Evolutionary conservation across 2,888 invertebrate species (phyloP), one percentile per base, ranked within the genome.

Genomic region (Folsomia candida): DNA sequence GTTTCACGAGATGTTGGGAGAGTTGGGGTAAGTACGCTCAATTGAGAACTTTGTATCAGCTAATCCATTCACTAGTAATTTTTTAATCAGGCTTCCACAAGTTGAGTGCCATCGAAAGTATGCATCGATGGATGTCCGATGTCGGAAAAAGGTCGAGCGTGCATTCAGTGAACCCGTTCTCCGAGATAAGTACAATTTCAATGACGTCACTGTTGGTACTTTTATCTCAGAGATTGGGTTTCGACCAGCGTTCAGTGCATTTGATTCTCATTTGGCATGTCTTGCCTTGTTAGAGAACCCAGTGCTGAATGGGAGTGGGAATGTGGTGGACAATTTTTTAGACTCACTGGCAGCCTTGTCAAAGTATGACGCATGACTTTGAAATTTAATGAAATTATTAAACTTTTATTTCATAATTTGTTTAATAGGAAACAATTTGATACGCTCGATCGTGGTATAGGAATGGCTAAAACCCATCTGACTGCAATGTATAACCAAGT

Each of bases 31-130:
- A 83, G 51, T 18, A 3, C 37, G 4, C 37, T 57, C 57, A 25
- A 26, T 60, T 60, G 60, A 24, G 25, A 20, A 26, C 14, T 28
- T 54, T 28, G n/a, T 27, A n/a, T 20, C 14, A 18, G 2, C 22
- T 29, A 54, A 24, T 74, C 20, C 54, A 25, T 64, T 37, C 37
- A 51, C 68, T 66, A 27, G 26, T 65, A 74, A 75, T 67, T 51
- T 80, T 78, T 51, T 26, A 79, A 80, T 37, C 82, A 91, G 90
- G 0, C 86, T 94, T 77, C 97, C 97, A 0, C 83, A 97, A 29
- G 88, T 87, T 26, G 94, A 97, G 83, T 93, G 94, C 57, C 88
- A 89, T 28, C 96, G 97, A 82, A 88, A 90, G 69, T 97, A 89
- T 83, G 85, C 87, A 63, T 88, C 94, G 0, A 97, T 97, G 97